Evolutionary conservation across 2,888 invertebrate species (phyloP).

Genomic region (Sclerodermus sp.): DNA sequence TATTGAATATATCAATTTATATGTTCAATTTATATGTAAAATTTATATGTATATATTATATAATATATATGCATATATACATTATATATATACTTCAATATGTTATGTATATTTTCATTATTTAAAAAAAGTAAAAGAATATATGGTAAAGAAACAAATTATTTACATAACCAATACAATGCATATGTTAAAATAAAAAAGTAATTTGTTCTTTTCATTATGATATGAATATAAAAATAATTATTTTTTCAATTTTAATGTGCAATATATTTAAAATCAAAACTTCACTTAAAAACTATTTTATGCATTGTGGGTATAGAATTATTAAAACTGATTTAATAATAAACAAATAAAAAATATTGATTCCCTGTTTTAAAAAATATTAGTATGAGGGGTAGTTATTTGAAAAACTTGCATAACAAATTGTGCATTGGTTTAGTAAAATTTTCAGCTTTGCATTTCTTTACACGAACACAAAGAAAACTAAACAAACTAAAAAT

Average conservation of each 20-base stretch:
- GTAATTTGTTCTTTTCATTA: no score
- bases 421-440: slow-evolving; percentile 37
- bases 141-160: no score
- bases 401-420: slow-evolving; percentile 34
- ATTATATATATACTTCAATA: neutral
- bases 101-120: neutral
- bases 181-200: no score
- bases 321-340: slow-evolving; percentile 11
- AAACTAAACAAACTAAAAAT: slow-evolving; percentile 5
- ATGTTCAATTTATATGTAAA: neutral
- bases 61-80: neutral
- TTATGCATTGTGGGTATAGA: slow-evolving; percentile 29
- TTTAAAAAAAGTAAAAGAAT: no score
- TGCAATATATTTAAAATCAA: neutral
- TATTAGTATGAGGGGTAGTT: slow-evolving; percentile 37
- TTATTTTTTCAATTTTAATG: no score
- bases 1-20: no score
- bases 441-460: slow-evolving; percentile 47
- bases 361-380: slow-evolving; percentile 16
- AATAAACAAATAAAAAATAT: slow-evolving; percentile 14
- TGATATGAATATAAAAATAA: no score
- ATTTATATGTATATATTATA: neutral
- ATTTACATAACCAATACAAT: no score
- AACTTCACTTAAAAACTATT: slow-evolving; percentile 2
- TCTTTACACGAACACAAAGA: slow-evolving; percentile 40